Base-by-base conservation (phyloP, 2,797 vertebrate species). In the Rhyacichthys aspro region DNA sequence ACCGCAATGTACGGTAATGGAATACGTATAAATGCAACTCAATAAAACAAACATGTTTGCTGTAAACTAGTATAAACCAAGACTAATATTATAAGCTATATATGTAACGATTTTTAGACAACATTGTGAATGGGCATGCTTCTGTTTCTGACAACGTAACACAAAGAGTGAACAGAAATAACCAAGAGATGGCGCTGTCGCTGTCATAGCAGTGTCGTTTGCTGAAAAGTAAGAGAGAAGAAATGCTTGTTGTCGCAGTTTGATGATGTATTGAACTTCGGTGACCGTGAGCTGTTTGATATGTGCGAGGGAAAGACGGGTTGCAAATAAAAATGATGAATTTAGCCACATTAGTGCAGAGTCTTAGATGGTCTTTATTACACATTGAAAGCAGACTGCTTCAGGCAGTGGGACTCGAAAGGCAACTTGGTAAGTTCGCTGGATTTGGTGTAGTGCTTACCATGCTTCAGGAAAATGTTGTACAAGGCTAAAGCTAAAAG, bases 281-380 rank as follows among this genome's bases (percentile, higher is more conserved):
- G 55, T 91, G 91, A 93, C 92, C 90, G 89, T 91, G 86, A 82
- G 67, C 37, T 63, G 71, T 60, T 41, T 75, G 67, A 49, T 70
- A 70, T 79, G 61, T 71, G 32, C 16, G 0, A 8, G 9, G 12
- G 10, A 41, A 19, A 28, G 3, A 7, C 9, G 76, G 28, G 33
- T 59, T 69, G 65, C 16, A 38, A 7, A 44, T 5, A 12, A 41
- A 52, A 14, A 92, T 79, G 67, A 83, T 91, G 63, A 89, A 67
- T 73, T 54, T 92, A 36, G 18, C 78, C 0, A 67, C 73, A 5
- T 76, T 93, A 11, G 17, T 92, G 3, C 66, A 82, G n/a, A 84
- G 78, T 44, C 64, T 94, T 1, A 62, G 90, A 9, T 63, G 58
- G 16, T 93, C 90, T 15, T 53, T 93, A 62, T 56, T 89, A 7